Evolutionary conservation across 2,113 vertebrate species (phyloP).

Genomic region (Pomatostomus ruficeps): DNA sequence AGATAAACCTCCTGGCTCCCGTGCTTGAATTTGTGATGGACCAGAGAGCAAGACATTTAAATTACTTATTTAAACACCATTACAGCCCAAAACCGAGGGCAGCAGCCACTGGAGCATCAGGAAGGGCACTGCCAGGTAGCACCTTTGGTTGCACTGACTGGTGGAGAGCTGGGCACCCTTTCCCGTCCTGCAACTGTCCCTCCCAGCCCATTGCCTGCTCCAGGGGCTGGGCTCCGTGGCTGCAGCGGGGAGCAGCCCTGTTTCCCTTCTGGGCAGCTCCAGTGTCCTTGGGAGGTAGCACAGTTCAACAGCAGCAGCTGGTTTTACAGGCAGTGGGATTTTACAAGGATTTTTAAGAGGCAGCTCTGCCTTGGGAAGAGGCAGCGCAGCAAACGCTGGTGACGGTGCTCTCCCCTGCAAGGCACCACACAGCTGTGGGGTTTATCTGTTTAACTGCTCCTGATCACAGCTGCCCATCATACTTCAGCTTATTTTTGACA

Average conservation of each 20-base stretch:
- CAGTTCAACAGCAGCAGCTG: neutral
- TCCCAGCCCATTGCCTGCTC: neutral
- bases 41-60: neutral
- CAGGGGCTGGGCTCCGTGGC: neutral
- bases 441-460: neutral
- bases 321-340: neutral
- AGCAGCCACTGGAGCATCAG: accelerated
- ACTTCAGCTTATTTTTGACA: neutral
- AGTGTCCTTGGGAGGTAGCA: neutral
- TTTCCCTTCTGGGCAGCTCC: neutral
- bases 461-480: neutral
- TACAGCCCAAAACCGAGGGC: neutral
- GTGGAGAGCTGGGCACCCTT: neutral
- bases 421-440: neutral
- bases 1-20: neutral
- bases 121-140: neutral
- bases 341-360: neutral
- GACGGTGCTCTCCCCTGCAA: neutral
- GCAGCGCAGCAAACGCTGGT: accelerated
- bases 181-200: neutral
- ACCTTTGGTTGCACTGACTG: neutral
- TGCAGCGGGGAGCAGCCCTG: neutral
- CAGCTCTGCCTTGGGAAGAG: neutral
- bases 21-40: neutral
- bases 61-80: neutral